These are phyloP conservation scores for Myotis findleyi DNA, from an alignment of 2,797 vertebrate genomes.

Conservation along the genomic window DNA sequence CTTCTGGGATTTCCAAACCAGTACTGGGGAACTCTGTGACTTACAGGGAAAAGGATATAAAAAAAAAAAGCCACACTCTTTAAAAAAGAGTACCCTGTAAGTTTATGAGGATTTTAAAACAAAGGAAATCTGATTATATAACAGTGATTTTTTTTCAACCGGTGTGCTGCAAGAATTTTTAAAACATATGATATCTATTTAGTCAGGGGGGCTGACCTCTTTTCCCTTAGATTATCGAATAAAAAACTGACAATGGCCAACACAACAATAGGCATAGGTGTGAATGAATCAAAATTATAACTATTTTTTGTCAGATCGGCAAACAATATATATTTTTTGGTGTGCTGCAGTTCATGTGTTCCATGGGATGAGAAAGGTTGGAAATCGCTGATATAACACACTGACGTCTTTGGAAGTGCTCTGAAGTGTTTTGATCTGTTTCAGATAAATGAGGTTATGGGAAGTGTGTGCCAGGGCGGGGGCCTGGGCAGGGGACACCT, in stretches of 20 bases:
- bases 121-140: not conserved
- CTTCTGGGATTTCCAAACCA: not conserved
- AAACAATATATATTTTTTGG: not conserved
- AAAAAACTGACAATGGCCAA: not conserved
- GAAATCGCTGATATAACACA: not conserved
- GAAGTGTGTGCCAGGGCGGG: too few species aligned
- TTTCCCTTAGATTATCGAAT: not conserved
- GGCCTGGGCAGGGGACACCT: too few species aligned
- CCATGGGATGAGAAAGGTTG: not conserved
- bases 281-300: not conserved
- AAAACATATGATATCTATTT: not conserved
- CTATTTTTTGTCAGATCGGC: not conserved
- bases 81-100: not conserved
- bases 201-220: not conserved
- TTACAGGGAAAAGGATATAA: fast-evolving
- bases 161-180: not conserved
- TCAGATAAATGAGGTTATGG: fast-evolving
- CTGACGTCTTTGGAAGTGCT: not conserved
- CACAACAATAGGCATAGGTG: not conserved
- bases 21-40: not conserved
- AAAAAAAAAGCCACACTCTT: not conserved
- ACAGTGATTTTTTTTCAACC: not conserved
- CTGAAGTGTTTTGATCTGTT: not conserved
- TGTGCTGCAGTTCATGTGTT: not conserved
- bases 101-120: not conserved